phyloP scores from a whole-genome alignment of 1,140 invertebrate species.

The Drosophila pseudoobscura region DNA sequence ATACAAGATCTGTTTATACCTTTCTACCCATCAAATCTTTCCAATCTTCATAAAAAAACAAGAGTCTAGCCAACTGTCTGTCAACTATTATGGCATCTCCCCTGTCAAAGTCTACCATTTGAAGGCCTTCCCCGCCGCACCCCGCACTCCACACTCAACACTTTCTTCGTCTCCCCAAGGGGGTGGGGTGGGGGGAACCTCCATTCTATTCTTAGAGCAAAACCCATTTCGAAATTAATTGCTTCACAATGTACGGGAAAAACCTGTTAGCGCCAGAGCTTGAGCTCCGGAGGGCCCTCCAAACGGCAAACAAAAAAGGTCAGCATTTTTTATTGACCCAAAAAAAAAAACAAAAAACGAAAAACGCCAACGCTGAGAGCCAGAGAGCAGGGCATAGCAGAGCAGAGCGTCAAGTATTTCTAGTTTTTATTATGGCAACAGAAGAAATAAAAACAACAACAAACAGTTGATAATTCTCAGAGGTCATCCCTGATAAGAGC shows the following conservation, averaged over 20 bases:
- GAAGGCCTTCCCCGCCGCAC: background rate
- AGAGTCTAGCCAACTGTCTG: no score
- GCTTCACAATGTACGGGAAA: conserved; percentile 47
- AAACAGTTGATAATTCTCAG: conserved; percentile 54
- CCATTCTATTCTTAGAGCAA: conserved; percentile 32
- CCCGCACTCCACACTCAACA: background rate
- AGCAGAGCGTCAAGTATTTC: conserved; percentile 24
- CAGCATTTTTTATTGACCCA: conserved; percentile 64
- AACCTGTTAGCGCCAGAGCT: conserved; percentile 52
- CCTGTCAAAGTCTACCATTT: background rate
- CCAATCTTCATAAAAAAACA: no score
- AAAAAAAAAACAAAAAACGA: conserved; percentile 35
- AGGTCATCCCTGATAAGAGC: conserved; percentile 52
- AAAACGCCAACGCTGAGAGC: conserved; percentile 18
- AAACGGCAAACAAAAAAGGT: conserved; percentile 54
- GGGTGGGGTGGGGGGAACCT: background rate
- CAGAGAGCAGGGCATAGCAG: conserved; percentile 18
- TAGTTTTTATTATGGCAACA: conserved; percentile 46
- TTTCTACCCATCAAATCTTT: no score
- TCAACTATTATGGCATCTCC: no score
- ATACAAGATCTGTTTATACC: no score
- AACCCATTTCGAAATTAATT: conserved; percentile 52
- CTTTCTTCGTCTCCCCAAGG: background rate
- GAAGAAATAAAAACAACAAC: conserved; percentile 19
- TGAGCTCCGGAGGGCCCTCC: conserved; percentile 32